These are phyloP conservation scores for Drosophila micromelanica DNA, from an alignment of 1,140 invertebrate genomes.

Conservation along the genomic window DNA sequence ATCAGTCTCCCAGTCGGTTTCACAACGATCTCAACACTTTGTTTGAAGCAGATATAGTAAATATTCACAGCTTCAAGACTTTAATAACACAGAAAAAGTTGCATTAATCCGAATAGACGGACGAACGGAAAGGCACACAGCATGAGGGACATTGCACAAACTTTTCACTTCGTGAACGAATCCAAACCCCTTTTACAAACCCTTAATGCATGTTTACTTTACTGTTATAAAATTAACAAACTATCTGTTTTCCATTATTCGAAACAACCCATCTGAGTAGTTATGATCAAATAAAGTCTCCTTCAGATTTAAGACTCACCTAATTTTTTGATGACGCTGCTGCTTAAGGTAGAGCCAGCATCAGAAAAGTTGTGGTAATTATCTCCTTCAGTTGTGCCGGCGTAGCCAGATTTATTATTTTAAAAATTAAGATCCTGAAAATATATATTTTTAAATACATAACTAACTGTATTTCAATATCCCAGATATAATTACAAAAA, in stretches of 20 bases:
- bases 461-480: neutral
- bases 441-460: neutral
- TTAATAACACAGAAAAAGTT: too few species aligned
- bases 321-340: neutral
- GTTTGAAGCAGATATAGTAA: too few species aligned
- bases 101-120: too few species aligned
- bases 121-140: too few species aligned
- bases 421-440: constrained; percentile 20
- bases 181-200: too few species aligned
- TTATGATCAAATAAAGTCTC: neutral
- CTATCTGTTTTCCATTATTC: neutral
- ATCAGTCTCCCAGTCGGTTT: too few species aligned
- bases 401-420: neutral
- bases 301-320: neutral
- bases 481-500: neutral
- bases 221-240: too few species aligned
- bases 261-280: neutral
- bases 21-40: too few species aligned
- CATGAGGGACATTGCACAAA: too few species aligned
- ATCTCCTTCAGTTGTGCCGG: neutral
- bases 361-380: neutral
- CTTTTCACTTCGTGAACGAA: too few species aligned
- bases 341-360: neutral
- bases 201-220: neutral
- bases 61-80: too few species aligned